Conservation (phyloP, 2,888 invertebrate species). For the Tipula unca region DNA sequence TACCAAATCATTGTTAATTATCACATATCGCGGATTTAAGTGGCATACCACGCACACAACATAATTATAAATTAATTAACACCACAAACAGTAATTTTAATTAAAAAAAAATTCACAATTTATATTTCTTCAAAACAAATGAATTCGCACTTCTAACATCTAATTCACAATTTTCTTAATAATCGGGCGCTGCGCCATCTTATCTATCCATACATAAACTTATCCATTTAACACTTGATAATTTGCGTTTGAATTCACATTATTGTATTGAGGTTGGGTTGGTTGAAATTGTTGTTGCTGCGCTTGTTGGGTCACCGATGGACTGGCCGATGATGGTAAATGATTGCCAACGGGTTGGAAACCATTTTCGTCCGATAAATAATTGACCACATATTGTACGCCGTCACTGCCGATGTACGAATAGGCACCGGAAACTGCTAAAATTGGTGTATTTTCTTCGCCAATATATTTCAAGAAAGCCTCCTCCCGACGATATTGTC, state of each 20-base stretch:
- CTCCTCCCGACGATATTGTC: background rate
- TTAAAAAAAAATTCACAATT: background rate
- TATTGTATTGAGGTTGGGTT: background rate
- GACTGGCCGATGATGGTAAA: background rate
- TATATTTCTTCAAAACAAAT: background rate
- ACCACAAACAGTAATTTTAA: too few relatives aligned
- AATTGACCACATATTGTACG: background rate
- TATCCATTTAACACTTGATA: background rate
- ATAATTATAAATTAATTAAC: too few relatives aligned
- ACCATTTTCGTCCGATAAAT: background rate
- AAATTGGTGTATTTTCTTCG: background rate
- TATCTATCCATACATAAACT: background rate
- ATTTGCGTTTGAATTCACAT: background rate
- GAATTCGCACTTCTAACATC: background rate
- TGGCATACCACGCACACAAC: too few relatives aligned
- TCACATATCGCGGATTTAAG: too few relatives aligned
- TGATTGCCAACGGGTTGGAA: background rate
- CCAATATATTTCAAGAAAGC: background rate
- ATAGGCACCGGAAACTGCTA: background rate
- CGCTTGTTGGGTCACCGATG: background rate
- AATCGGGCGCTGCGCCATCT: background rate
- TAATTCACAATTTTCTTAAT: background rate
- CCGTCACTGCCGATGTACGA: background rate
- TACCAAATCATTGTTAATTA: too few relatives aligned
- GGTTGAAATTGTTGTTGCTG: background rate